phyloP scores from a whole-genome alignment of 2,797 vertebrate genomes.

The Eulemur mongoz region DNA sequence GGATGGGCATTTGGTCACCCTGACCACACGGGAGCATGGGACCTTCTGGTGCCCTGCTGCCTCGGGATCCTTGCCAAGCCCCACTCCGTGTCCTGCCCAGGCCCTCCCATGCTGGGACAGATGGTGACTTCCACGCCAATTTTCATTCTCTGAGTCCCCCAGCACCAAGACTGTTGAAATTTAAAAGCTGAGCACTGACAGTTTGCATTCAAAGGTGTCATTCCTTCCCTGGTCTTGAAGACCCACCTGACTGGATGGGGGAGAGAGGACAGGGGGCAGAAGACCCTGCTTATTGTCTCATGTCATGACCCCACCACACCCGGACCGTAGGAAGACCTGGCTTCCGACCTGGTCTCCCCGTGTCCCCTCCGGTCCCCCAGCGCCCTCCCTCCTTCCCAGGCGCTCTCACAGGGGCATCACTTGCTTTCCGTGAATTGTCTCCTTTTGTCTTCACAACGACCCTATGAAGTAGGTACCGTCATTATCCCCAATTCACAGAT shows the following conservation, averaged over 20 bases:
- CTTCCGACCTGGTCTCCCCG: background rate
- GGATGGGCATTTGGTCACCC: background rate
- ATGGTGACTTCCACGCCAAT: no score
- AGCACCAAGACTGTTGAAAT: background rate
- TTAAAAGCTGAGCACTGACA: background rate
- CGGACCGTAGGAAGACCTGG: background rate
- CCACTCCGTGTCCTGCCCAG: accelerated
- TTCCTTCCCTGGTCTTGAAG: no score
- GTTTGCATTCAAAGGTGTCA: background rate
- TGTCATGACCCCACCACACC: accelerated
- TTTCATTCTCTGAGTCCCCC: background rate
- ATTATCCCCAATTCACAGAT: background rate
- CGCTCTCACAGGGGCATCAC: accelerated
- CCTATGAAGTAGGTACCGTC: background rate
- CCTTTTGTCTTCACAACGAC: background rate
- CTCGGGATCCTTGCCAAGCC: background rate
- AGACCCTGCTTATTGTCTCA: background rate
- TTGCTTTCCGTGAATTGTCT: background rate
- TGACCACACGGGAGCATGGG: accelerated
- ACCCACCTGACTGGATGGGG: no score
- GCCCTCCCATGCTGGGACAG: background rate
- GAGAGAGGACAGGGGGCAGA: accelerated
- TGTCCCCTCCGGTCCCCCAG: background rate
- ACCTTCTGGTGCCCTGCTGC: background rate
- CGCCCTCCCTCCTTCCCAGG: background rate